phyloP scores from a whole-genome alignment of 1,140 invertebrate species.

The Cydia fagiglandana region DNA sequence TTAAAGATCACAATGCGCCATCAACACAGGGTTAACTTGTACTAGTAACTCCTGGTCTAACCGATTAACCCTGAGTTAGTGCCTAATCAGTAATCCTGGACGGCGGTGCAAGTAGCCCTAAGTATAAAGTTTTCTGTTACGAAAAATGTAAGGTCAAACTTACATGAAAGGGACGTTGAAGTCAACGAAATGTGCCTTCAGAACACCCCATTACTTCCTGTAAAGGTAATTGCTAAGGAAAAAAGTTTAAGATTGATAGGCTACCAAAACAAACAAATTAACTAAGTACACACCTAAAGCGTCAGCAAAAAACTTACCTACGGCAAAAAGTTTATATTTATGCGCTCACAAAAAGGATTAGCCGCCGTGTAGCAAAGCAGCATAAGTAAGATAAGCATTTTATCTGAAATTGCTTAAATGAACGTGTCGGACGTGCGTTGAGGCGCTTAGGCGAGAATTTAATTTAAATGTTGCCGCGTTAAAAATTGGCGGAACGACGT shows the following conservation, averaged over 20 bases:
- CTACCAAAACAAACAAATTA: conserved; percentile 15
- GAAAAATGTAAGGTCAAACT: no score
- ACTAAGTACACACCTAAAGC: conserved; percentile 22
- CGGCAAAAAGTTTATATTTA: conserved; percentile 24
- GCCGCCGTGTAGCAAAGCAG: neutral
- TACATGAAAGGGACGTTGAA: no score
- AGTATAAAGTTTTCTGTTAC: no score
- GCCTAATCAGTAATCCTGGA: no score
- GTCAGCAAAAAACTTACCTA: conserved; percentile 29
- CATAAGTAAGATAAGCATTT: conserved; percentile 28
- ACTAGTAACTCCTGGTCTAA: no score
- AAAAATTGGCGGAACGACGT: conserved; percentile 31
- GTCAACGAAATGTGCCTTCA: neutral
- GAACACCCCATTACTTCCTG: conserved; percentile 8
- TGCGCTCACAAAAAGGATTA: conserved; percentile 26
- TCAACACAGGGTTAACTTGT: no score
- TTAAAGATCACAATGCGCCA: no score
- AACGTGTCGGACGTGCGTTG: conserved; percentile 16
- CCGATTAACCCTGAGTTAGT: no score
- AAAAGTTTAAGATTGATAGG: conserved; percentile 18
- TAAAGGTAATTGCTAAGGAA: conserved; percentile 24
- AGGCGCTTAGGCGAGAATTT: conserved; percentile 27
- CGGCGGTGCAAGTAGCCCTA: no score
- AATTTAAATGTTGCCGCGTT: conserved; percentile 32
- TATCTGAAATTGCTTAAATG: conserved; percentile 32